Evolutionary conservation across 2,888 invertebrate species (phyloP).

Genomic region (Cyclophora albipunctata): DNA sequence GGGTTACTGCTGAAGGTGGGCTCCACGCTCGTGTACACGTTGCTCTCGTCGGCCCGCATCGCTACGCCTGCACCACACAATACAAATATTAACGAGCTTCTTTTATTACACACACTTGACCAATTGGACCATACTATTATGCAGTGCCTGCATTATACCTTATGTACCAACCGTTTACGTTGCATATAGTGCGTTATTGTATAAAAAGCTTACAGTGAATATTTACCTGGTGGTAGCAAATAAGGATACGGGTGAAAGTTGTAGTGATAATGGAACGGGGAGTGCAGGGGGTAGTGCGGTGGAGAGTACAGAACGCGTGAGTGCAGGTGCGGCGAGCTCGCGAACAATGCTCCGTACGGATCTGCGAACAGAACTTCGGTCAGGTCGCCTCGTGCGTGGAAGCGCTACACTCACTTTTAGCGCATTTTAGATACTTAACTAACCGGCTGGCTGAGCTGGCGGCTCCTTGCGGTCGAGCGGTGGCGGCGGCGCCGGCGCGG

Average conservation of each 20-base stretch:
- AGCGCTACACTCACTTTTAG: constrained; percentile 67
- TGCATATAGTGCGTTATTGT: no score
- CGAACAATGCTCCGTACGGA: constrained; percentile 63
- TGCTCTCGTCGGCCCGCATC: constrained; percentile 86
- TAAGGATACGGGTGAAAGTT: constrained; percentile 67
- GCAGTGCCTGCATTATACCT: neutral
- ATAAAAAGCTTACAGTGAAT: no score
- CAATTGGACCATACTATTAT: constrained; percentile 12
- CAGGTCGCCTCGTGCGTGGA: constrained; percentile 46
- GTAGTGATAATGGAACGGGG: constrained; percentile 68
- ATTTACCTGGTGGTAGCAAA: constrained; percentile 66
- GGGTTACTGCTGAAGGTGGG: constrained; percentile 92
- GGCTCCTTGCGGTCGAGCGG: constrained; percentile 72
- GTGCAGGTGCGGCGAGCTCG: constrained; percentile 61
- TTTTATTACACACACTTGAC: no score
- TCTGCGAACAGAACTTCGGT: constrained; percentile 65
- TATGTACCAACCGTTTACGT: neutral
- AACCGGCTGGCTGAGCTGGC: constrained; percentile 74
- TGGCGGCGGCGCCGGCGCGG: constrained; percentile 52
- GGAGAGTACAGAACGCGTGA: constrained; percentile 65
- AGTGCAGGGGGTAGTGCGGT: constrained; percentile 71
- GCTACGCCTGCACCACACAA: constrained; percentile 78
- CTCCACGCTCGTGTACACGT: constrained; percentile 89
- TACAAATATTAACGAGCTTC: neutral
- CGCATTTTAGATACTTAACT: constrained; percentile 73